Percentiles rank a stretch among this genome's conserved stretches.
These are phyloP conservation scores for Pseudomyrmex flavicornis DNA, from an alignment of 1,140 invertebrate genomes.

Conservation along the genomic window DNA sequence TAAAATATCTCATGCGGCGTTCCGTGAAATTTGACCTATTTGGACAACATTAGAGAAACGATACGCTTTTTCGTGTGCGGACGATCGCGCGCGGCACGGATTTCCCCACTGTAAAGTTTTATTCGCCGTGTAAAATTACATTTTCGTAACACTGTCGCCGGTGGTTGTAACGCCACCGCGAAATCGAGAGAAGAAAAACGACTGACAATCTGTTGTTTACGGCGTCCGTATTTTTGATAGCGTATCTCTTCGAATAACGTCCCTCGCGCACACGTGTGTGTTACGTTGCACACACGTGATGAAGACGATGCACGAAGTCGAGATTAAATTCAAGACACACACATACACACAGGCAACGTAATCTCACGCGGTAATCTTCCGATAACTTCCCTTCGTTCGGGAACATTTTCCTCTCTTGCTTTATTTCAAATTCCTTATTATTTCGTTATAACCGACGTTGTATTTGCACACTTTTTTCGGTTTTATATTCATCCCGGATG, in stretches of 20 bases:
- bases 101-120: neutral
- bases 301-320: constrained; percentile 43
- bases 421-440: constrained; percentile 42
- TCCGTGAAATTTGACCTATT: constrained; percentile 1
- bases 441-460: constrained; percentile 39
- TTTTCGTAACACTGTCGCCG: neutral
- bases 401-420: constrained; percentile 35
- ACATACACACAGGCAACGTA: constrained; percentile 6
- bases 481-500: too few relatives aligned
- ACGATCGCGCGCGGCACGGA: neutral
- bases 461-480: constrained; percentile 6
- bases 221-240: constrained; percentile 31
- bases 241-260: constrained; percentile 29
- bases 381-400: constrained; percentile 39
- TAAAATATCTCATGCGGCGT: neutral
- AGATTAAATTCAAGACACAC: constrained; percentile 50
- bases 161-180: too few relatives aligned
- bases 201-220: constrained; percentile 45
- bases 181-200: constrained; percentile 26
- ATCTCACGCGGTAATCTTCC: constrained; percentile 33
- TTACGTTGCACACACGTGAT: constrained; percentile 42
- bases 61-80: neutral
- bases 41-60: neutral
- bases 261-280: neutral
- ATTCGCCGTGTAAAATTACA: constrained; percentile 24